Conservation (phyloP, 2,888 invertebrate genomes). For the Oscheius onirici region DNA sequence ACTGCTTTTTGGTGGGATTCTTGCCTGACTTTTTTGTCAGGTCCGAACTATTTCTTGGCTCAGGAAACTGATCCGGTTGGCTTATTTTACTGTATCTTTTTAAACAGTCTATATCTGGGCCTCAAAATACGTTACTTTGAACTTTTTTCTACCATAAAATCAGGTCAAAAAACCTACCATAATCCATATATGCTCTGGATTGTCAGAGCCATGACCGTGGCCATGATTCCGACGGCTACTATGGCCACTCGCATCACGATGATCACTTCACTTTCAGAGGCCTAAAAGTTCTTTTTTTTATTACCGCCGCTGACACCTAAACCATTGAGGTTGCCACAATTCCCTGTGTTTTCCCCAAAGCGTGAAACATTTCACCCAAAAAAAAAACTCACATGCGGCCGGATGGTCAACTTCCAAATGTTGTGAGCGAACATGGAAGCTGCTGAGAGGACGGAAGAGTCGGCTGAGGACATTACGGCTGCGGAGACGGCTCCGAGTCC, state of each 20-base stretch:
- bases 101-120: too few relatives aligned
- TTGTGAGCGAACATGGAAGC: slow-evolving; percentile 99
- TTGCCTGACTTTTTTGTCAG: too few relatives aligned
- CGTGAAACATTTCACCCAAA: too few relatives aligned
- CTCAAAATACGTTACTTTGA: too few relatives aligned
- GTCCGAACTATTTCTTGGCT: too few relatives aligned
- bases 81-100: too few relatives aligned
- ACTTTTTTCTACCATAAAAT: too few relatives aligned
- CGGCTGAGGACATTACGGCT: slow-evolving; percentile 99
- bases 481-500: slow-evolving; percentile 94
- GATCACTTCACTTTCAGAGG: slow-evolving; percentile 93
- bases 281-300: slow-evolving; percentile 75
- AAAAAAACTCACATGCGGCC: slow-evolving; percentile 80
- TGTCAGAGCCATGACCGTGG: slow-evolving; percentile 93
- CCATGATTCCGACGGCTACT: slow-evolving; percentile 88
- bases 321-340: too few relatives aligned
- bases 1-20: too few relatives aligned
- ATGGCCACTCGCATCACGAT: slow-evolving; percentile 89
- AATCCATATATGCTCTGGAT: slow-evolving; percentile 97
- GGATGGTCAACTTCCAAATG: slow-evolving; percentile 94
- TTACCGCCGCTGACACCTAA: too few relatives aligned
- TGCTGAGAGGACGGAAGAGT: slow-evolving; percentile 96
- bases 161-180: slow-evolving; percentile 76
- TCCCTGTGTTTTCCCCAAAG: too few relatives aligned
- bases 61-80: too few relatives aligned